Base-by-base conservation (phyloP, 2,797 vertebrate species). In the Lepilemur ruficaudatus region DNA sequence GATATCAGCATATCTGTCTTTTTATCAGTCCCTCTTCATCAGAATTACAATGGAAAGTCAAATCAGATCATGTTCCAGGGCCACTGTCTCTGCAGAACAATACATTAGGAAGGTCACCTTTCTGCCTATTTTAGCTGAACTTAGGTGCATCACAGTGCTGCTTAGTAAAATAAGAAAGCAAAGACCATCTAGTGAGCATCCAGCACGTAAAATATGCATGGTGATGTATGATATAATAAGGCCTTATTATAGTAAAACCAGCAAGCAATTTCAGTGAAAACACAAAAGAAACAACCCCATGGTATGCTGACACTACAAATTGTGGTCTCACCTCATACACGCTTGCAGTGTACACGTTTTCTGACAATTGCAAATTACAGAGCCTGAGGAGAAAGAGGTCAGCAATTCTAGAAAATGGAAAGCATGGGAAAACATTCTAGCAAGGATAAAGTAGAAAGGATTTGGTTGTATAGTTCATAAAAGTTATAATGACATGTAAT, bases 71-170 rank as follows among this genome's bases (percentile, higher is more conserved):
- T 94, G 61, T 95, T 95, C 94, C 63, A 70, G 63, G 50, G 73
- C n/a, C 43, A 73, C 41, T 72, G 52, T 57, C 18, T 91, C 92
- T 96, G 50, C 57, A n/a, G 50, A 82, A 76, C 92, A 94, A 88
- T 93, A 70, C 57, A 73, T 95, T 94, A 91, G 78, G 52, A 96
- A 93, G 84, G 93, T 97, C 92, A 95, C 88, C 85, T 96, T 96
- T 89, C 85, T 83, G 75, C 63, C 52, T 93, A 76, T 96, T 95
- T 92, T 75, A 83, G 73, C 46, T 72, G 52, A 32, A 48, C 78
- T 95, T 79, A 79, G 78, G 78, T 72, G 18, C 38, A 38, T 79
- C 73, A 17, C 0, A 0, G 18, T 80, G 17, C 63, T n/a, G 22
- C 69, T 76, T 79, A 94, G 88, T 89, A 52, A 95, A 96, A 95